Conservation (phyloP, 2,797 vertebrate species). For the Australoheros facetus region DNA sequence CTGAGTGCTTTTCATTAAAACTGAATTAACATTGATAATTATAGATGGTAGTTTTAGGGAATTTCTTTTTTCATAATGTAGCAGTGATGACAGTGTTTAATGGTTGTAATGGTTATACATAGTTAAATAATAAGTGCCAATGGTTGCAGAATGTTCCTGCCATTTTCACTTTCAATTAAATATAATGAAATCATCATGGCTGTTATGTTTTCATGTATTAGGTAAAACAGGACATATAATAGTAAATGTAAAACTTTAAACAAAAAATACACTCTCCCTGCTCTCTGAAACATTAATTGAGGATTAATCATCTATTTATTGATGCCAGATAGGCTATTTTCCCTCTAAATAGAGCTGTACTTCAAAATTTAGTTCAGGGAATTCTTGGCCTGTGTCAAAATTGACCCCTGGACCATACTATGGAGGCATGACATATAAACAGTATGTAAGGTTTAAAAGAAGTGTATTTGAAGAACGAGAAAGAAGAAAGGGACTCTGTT, state of each 20-base stretch:
- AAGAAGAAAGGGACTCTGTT: neutral
- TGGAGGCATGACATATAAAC: no score
- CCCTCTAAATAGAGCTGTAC: neutral
- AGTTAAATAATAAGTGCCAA: neutral
- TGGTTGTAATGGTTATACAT: neutral
- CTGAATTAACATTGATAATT: neutral
- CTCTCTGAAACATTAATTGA: neutral
- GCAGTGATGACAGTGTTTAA: neutral
- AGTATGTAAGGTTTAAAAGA: no score
- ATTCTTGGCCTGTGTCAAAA: neutral
- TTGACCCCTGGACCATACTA: neutral
- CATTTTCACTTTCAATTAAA: neutral
- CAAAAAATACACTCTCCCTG: neutral
- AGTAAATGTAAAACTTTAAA: neutral
- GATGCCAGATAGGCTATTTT: neutral
- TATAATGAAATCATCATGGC: neutral
- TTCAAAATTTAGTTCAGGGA: neutral
- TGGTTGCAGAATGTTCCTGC: neutral
- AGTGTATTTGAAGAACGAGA: neutral
- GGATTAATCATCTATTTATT: neutral
- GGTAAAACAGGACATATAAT: neutral
- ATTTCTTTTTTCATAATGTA: neutral
- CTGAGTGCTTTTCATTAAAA: neutral
- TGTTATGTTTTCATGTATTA: neutral
- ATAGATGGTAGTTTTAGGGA: neutral